Evolutionary conservation across 2,797 vertebrate genomes (phyloP), one percentile per base, ranked within the genome.

Genomic region (Anisognathus igniventris): DNA sequence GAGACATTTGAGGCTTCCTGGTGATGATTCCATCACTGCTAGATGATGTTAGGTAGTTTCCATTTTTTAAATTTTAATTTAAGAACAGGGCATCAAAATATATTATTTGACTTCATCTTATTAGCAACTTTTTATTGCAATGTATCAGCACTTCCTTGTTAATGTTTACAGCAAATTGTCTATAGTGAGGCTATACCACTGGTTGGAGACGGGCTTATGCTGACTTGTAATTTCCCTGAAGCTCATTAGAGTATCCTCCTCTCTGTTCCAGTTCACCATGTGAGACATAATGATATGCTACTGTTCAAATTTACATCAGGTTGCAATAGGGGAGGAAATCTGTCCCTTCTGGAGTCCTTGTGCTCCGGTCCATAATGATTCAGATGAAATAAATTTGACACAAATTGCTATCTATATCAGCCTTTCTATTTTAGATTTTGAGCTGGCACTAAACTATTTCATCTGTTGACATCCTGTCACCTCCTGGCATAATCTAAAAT

Each of bases 121-220:
- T 82, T 78, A 83, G 33, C 21, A 50, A 86, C 33, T 67, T 88
- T 87, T 77, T 86, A 40, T 75, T 83, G 37, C 25, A 73, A 28
- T 23, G 47, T 33, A 62, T 96, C 95, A 95, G 85, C 66, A 93
- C 10, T 93, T 94, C 50, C 79, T 77, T 66, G 22, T 67, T 92
- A 86, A 92, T 86, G 19, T 48, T 88, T 82, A 72, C 58, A 72
- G 70, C 33, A 94, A 90, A 30, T 54, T 85, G 30, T 61, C 70
- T 64, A 7, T 12, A 86, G 70, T 50, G 31, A 88, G 42, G 50
- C 56, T 87, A 51, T 50, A 67, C 76, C 44, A 85, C 87, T 62
- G 72, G 47, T 62, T 92, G 30, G 80, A 79, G 75, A 47, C 0
- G 0, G 24, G 21, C 80, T 82, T 84, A 67, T 73, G 88, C 72